A percentile compares a stretch with the other conserved stretches of the same genome.
phyloP scores from a whole-genome alignment of 2,113 vertebrate species.

The Galeopterus variegatus region DNA sequence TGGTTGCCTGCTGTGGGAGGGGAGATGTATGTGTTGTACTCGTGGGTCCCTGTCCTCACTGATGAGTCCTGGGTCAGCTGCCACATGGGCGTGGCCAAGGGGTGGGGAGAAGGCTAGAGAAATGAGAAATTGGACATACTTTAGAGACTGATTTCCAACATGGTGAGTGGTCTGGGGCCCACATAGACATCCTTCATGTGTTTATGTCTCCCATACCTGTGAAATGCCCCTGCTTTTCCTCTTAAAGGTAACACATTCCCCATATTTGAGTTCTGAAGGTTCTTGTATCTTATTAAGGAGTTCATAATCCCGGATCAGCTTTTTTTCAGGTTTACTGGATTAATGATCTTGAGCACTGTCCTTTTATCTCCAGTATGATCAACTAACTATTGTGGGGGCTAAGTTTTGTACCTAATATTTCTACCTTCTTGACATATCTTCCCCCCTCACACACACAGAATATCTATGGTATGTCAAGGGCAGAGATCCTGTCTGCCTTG shows the following conservation, averaged over 20 bases:
- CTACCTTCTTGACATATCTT: background rate
- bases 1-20: background rate
- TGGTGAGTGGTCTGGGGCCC: background rate
- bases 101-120: background rate
- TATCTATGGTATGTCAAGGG: slow-evolving; percentile 72
- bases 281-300: background rate
- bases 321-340: background rate
- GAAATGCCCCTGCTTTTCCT: background rate
- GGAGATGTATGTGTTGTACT: background rate
- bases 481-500: slow-evolving; percentile 25
- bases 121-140: background rate
- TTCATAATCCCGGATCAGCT: background rate
- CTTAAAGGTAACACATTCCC: background rate
- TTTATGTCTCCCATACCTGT: background rate
- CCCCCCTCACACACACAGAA: background rate
- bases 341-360: background rate
- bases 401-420: background rate
- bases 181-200: fast-evolving
- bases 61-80: no score
- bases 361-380: background rate
- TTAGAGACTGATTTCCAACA: background rate
- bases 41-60: fast-evolving
- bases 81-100: fast-evolving
- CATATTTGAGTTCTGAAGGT: background rate
- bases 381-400: no score